Conservation (phyloP, 2,113 vertebrate genomes). For the Danionella cerebrum region DNA sequence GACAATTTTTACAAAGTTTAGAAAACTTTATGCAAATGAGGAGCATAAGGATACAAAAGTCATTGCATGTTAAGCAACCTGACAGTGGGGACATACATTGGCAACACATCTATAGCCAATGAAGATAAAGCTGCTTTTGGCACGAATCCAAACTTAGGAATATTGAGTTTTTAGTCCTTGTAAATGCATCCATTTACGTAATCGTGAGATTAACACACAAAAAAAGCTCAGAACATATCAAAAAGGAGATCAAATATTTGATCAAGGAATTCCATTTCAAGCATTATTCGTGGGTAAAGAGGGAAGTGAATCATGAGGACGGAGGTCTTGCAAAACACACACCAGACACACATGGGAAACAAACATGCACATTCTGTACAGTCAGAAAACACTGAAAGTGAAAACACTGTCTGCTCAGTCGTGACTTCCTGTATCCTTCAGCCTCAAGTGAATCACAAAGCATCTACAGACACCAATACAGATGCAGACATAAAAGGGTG, state of each 20-base stretch:
- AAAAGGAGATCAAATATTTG: too few relatives aligned
- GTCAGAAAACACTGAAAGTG: background rate
- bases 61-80: too few relatives aligned
- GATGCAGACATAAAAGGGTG: background rate
- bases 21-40: too few relatives aligned
- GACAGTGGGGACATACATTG: too few relatives aligned
- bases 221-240: background rate
- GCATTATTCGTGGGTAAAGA: background rate
- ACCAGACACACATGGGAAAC: background rate
- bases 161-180: too few relatives aligned
- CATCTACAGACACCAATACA: background rate
- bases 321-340: background rate
- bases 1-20: too few relatives aligned
- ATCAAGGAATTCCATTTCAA: background rate
- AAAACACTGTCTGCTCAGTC: slow-evolving; percentile 2
- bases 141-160: too few relatives aligned
- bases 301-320: background rate
- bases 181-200: too few relatives aligned
- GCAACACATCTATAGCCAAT: too few relatives aligned
- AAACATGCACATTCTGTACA: background rate
- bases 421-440: slow-evolving; percentile 12
- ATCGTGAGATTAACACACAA: slow-evolving; percentile 1
- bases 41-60: too few relatives aligned
- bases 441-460: background rate
- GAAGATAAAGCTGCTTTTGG: too few relatives aligned